Conservation (phyloP, 1,140 invertebrate species). For the Tetramorium parvispinum region DNA sequence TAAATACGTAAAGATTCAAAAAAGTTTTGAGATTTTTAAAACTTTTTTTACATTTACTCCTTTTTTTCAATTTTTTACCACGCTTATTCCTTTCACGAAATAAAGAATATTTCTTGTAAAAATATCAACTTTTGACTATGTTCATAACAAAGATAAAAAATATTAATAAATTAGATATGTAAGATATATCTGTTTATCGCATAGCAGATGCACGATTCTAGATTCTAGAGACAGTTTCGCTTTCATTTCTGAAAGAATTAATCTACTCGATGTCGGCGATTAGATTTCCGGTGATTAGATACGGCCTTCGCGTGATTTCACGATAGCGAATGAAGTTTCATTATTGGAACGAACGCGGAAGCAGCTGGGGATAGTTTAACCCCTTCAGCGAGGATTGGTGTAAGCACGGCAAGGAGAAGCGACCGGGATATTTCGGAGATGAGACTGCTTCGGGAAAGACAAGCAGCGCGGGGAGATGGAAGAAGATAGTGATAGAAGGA, state of each 20-base stretch:
- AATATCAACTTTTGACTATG: not conserved
- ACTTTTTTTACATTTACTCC: not conserved
- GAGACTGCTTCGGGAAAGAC: conserved; percentile 58
- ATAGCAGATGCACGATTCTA: not conserved
- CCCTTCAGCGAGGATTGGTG: conserved; percentile 60
- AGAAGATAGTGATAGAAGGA: conserved; percentile 55
- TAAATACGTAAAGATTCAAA: not conserved
- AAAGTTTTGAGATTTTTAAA: not conserved
- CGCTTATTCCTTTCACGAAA: not conserved
- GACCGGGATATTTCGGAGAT: conserved; percentile 64
- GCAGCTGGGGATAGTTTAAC: conserved; percentile 60
- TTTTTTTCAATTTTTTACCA: not conserved
- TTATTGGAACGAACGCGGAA: conserved; percentile 63
- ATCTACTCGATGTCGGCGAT: not conserved
- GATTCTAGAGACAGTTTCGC: not conserved
- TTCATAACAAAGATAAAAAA: not conserved
- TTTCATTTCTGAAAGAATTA: not conserved
- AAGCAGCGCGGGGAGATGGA: conserved; percentile 52
- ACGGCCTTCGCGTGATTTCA: conserved; percentile 48
- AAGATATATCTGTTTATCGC: not conserved
- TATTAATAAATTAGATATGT: not conserved
- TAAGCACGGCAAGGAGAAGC: conserved; percentile 63
- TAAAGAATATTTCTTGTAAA: not conserved
- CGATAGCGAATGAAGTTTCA: conserved; percentile 42
- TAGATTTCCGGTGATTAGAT: conserved; percentile 51